Percentiles rank a stretch among this genome's conserved stretches.
Evolutionary conservation across 2,888 invertebrate genomes (phyloP).

Genomic region (Exocentrus adspersus): DNA sequence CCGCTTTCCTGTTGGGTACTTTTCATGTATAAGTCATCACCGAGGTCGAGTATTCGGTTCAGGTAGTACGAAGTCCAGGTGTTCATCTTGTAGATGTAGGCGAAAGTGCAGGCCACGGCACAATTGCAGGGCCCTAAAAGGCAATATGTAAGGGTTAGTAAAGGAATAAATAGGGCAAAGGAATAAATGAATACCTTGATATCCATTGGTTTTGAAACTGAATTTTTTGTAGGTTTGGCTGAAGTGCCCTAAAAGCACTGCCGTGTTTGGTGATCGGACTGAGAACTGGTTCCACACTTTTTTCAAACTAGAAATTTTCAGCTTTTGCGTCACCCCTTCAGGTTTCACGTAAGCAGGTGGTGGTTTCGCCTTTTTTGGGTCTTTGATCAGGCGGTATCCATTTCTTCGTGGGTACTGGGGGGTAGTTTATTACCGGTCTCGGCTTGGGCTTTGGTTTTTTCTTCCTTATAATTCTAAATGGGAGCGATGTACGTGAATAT

Average conservation of each 20-base stretch:
- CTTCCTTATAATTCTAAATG: constrained; percentile 29
- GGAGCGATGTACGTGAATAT: too few relatives aligned
- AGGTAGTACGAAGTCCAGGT: constrained; percentile 70
- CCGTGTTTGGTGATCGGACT: constrained; percentile 47
- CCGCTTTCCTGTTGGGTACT: constrained; percentile 49
- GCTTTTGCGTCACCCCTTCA: constrained; percentile 51
- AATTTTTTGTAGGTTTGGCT: constrained; percentile 56
- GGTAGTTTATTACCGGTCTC: constrained; percentile 54
- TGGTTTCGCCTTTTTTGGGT: constrained; percentile 39
- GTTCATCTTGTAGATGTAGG: constrained; percentile 67
- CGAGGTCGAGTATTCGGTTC: constrained; percentile 67
- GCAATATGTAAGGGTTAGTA: constrained; percentile 11
- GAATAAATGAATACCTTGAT: constrained; percentile 59
- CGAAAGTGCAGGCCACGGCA: constrained; percentile 68
- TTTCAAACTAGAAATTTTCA: constrained; percentile 53
- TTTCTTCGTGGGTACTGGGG: constrained; percentile 57
- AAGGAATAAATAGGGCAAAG: too few relatives aligned
- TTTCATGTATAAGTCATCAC: constrained; percentile 65
- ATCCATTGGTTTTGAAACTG: constrained; percentile 52
- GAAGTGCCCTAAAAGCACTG: constrained; percentile 53
- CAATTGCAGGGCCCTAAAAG: constrained; percentile 66
- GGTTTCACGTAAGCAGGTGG: constrained; percentile 53
- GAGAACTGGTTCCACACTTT: constrained; percentile 36
- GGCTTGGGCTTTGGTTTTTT: constrained; percentile 39
- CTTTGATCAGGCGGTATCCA: constrained; percentile 61